Conservation (phyloP, 2,113 vertebrate genomes). For the Podarcis cretensis region DNA sequence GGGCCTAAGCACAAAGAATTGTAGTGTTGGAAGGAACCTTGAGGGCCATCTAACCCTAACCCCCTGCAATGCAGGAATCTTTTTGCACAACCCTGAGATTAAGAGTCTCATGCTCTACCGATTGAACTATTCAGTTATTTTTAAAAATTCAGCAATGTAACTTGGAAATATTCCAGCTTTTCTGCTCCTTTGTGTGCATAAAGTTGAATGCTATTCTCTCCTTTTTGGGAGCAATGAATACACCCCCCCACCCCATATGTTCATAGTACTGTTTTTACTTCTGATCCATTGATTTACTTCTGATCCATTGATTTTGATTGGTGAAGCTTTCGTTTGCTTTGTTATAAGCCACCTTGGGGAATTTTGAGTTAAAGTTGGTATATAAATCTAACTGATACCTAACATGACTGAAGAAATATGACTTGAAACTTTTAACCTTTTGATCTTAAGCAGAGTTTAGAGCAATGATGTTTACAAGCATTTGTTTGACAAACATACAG, state of each 20-base stretch:
- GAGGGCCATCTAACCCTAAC: too few species aligned
- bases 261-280: too few species aligned
- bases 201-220: neutral
- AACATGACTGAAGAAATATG: neutral
- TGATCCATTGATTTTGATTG: too few species aligned
- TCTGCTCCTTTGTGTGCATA: neutral
- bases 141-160: neutral
- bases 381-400: neutral
- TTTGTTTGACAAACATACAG: neutral
- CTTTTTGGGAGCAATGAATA: neutral
- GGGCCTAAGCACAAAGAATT: neutral
- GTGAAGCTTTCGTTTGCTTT: too few species aligned
- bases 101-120: too few species aligned
- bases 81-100: too few species aligned
- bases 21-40: too few species aligned
- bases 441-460: neutral
- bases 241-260: too few species aligned
- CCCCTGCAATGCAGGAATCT: too few species aligned
- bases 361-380: neutral
- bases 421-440: neutral
- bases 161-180: neutral
- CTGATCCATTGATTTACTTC: too few species aligned
- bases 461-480: neutral
- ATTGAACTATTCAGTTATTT: neutral
- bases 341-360: too few species aligned